Evolutionary conservation across 2,113 vertebrate genomes (phyloP), one percentile per base, ranked within the genome.

Genomic region (Sceloporus undulatus): DNA sequence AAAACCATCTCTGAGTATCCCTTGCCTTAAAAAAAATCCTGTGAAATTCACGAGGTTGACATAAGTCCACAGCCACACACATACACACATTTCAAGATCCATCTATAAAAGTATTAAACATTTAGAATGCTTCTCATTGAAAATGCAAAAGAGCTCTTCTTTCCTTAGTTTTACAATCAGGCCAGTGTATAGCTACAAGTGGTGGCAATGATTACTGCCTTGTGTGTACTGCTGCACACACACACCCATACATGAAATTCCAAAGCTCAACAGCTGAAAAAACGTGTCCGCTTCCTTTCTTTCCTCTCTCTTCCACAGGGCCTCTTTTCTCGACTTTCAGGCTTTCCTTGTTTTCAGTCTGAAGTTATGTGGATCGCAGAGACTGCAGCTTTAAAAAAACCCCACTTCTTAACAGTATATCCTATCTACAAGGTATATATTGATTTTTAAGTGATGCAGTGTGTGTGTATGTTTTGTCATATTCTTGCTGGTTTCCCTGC

Each of bases 251-350:
- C 6, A 82, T 56, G 48, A 90, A 84, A 79, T 76, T 84, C 74
- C 80, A 76, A 66, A 66, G 70, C 79, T 40, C 19, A 76, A 19
- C 84, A 73, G 68, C 14, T 87, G 80, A 42, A 70, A 84, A 92
- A 88, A 62, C 48, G 27, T 29, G 14, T 52, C 29, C 14, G 8
- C 29, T 79, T 68, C 59, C 65, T 14, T 77, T 86, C 71, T 5
- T 21, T 90, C 84, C 68, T 59, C 76, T 42, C 90, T 84, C 88
- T 86, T 89, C 79, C 84, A 4, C 48, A 5, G 81, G 87, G 92
- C 91, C 81, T 84, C 80, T 88, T 54, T 78, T 84, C 79, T 90
- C 78, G 42, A n/a, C 0, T 84, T 91, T 86, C 91, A 91, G 54
- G 59, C 19, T 11, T 80, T 91, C 66, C 81, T 85, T 87, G 71